Conservation (phyloP, 2,888 invertebrate genomes). For the Pegoplata infirma region DNA sequence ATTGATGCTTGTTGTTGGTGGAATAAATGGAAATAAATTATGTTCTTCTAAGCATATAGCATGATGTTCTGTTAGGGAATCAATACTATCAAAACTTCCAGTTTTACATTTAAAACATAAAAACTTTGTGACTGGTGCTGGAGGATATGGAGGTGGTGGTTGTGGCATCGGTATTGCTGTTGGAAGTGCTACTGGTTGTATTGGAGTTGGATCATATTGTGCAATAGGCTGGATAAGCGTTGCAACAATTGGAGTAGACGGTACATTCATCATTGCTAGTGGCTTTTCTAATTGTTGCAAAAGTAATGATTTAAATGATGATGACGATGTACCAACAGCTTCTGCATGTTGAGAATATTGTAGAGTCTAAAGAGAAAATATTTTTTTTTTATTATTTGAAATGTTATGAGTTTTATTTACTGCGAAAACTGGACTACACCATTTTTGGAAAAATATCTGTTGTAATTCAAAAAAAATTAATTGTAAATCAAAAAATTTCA, state of each 20-base stretch:
- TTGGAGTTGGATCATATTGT: not conserved
- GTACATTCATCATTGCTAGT: not conserved
- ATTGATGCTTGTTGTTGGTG: constrained; percentile 65
- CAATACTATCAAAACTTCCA: constrained; percentile 83
- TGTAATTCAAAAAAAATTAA: too few relatives aligned
- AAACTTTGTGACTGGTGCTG: constrained; percentile 57
- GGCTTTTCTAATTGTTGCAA: constrained; percentile 61
- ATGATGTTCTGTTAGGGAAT: constrained; percentile 85
- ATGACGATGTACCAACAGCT: not conserved
- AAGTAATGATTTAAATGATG: constrained; percentile 57
- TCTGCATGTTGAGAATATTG: not conserved
- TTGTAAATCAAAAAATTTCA: too few relatives aligned
- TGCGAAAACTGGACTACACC: too few relatives aligned
- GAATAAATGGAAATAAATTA: constrained; percentile 35
- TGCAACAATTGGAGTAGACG: not conserved
- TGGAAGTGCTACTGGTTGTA: constrained; percentile 12
- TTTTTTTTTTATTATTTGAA: too few relatives aligned
- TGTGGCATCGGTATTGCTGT: constrained; percentile 13
- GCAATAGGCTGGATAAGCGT: not conserved
- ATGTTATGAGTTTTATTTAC: too few relatives aligned
- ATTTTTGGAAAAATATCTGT: too few relatives aligned
- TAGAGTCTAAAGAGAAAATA: not conserved
- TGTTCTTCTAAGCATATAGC: constrained; percentile 79
- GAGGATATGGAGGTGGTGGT: not conserved
- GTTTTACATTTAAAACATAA: constrained; percentile 86